Conservation (phyloP, 2,888 invertebrate genomes). For the Bombyx huttoni region DNA sequence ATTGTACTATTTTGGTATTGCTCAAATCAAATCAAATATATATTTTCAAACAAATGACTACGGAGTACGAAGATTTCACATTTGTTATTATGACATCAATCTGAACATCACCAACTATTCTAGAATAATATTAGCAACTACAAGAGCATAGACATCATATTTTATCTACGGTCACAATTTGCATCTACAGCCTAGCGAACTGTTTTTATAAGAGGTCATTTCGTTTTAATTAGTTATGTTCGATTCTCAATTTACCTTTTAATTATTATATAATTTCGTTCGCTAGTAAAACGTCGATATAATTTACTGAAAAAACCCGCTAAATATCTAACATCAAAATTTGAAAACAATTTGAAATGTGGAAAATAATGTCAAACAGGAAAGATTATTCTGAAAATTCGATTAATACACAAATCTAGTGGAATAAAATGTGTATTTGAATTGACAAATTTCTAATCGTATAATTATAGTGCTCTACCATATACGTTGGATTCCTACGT, state of each 20-base stretch:
- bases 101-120: slow-evolving; percentile 33
- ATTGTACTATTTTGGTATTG: slow-evolving; percentile 55
- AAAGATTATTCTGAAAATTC: too few species aligned
- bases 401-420: not conserved
- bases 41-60: slow-evolving; percentile 19
- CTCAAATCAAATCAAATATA: slow-evolving; percentile 41
- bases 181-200: slow-evolving; percentile 2
- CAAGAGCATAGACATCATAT: slow-evolving; percentile 6
- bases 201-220: not conserved
- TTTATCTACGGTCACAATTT: not conserved
- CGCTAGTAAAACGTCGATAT: not conserved
- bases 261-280: not conserved
- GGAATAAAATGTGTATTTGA: slow-evolving; percentile 1
- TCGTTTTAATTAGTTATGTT: not conserved
- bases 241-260: not conserved
- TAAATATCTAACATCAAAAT: not conserved
- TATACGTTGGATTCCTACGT: not conserved
- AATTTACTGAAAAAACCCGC: not conserved
- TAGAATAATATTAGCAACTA: slow-evolving; percentile 15
- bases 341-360: not conserved
- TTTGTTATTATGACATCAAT: slow-evolving; percentile 26
- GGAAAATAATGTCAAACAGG: too few species aligned
- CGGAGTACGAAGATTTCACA: slow-evolving; percentile 32
- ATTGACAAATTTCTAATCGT: slow-evolving; percentile 9
- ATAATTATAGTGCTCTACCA: not conserved